Evolutionary conservation across 2,888 invertebrate genomes (phyloP).

Genomic region (Boloria euphrosyne): DNA sequence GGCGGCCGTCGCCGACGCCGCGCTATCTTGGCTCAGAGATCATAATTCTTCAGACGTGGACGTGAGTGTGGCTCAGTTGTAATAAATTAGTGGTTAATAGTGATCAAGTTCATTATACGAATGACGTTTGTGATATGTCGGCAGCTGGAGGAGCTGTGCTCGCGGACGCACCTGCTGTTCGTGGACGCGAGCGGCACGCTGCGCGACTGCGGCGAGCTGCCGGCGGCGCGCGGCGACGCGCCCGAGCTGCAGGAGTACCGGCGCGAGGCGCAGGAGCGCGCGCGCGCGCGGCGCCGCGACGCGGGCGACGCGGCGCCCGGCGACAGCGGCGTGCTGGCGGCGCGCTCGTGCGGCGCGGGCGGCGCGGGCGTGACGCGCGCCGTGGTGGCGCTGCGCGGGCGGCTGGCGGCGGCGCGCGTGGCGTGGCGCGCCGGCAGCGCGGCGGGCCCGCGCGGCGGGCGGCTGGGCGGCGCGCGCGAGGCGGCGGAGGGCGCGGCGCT

Average conservation of each 20-base stretch:
- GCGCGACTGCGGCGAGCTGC: constrained; percentile 90
- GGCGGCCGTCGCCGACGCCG: constrained; percentile 83
- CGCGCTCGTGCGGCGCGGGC: constrained; percentile 43
- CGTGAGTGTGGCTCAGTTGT: constrained; percentile 13
- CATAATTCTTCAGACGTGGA: constrained; percentile 48
- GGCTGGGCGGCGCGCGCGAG: constrained; percentile 84
- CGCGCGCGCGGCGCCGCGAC: constrained; percentile 58
- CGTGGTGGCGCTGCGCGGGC: constrained; percentile 46
- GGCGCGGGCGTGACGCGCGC: constrained; percentile 47
- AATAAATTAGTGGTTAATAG: no score
- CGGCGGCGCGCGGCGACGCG: constrained; percentile 84
- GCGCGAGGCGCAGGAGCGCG: constrained; percentile 54
- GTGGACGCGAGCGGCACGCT: constrained; percentile 88
- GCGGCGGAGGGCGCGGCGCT: constrained; percentile 61
- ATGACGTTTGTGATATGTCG: neutral
- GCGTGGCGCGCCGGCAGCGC: constrained; percentile 59
- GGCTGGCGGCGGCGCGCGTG: constrained; percentile 49
- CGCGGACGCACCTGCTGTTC: constrained; percentile 89
- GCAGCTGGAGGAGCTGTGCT: constrained; percentile 70
- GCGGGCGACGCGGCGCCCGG: constrained; percentile 69
- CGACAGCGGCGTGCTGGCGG: constrained; percentile 79
- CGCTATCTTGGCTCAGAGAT: constrained; percentile 83
- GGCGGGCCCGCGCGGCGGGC: constrained; percentile 86
- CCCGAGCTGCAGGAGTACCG: constrained; percentile 91
- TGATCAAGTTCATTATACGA: neutral